Evolutionary conservation across 2,888 invertebrate species (phyloP), one percentile per base, ranked within the genome.

Genomic region (Troides helena): DNA sequence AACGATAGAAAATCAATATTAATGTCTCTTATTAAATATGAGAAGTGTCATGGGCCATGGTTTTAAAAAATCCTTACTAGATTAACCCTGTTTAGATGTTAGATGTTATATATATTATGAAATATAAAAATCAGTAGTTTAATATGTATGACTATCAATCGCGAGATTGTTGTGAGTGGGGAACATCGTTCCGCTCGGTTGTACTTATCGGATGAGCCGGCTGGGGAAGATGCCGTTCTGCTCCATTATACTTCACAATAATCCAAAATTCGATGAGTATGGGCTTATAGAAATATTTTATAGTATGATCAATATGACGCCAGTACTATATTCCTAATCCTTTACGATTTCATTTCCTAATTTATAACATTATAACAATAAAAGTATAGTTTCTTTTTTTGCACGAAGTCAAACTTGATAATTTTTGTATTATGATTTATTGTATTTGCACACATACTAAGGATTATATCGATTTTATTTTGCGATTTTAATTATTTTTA

Each of bases 181-280:
- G 88, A 86, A 85, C 81, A 74, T 72, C 84, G 91, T 91, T 91
- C 89, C 92, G 88, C 88, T 89, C 83, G 87, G 85, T 81, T 88
- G 89, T 89, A 81, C 84, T 87, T 84, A 88, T 89, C 89, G 85
- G 86, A 88, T 89, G 86, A 87, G 83, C 84, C 85, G 85, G 83
- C 85, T 84, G 85, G 86, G 86, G 85, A 82, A 84, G 80, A 85
- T 78, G 76, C 75, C 83, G 89, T 90, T 90, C 87, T 89, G 90
- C 87, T 83, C 88, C 89, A 90, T 91, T 91, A 87, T 90, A 79
- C 85, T 79, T 77, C 71, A 79, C 82, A 82, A 84, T 86, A 88
- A 89, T 86, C 86, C 83, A 25, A 53, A 63, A 21, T 81, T 73
- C 74, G 74, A 80, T 75, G 76, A 50, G 63, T 58, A 68, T 63